These are phyloP conservation scores for Diploptera punctata DNA, from an alignment of 2,888 invertebrate genomes.

Conservation along the genomic window DNA sequence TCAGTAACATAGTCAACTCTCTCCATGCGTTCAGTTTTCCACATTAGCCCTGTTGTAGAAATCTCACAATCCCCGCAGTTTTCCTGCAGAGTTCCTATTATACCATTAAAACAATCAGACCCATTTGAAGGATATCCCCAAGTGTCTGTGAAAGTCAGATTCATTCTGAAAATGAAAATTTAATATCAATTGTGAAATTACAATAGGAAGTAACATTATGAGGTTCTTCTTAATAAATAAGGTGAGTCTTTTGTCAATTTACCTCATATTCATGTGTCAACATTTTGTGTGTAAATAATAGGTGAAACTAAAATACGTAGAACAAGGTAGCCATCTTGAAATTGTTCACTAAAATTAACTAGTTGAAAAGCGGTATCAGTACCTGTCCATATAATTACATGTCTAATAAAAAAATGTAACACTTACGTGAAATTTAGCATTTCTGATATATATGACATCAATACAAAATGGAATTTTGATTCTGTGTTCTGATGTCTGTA, in stretches of 20 bases:
- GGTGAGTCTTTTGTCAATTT: too few species aligned
- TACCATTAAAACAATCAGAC: conserved; percentile 16
- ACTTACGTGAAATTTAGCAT: not conserved
- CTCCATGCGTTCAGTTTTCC: conserved; percentile 10
- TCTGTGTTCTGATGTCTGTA: not conserved
- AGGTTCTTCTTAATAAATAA: too few species aligned
- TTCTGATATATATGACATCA: not conserved
- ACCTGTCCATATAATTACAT: not conserved
- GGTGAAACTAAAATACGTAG: too few species aligned
- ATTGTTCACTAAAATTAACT: too few species aligned
- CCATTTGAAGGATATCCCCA: conserved; percentile 26
- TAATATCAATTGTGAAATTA: too few species aligned
- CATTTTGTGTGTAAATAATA: too few species aligned
- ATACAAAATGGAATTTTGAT: not conserved
- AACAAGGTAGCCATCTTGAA: too few species aligned
- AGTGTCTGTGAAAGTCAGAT: conserved; percentile 9
- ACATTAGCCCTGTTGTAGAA: not conserved
- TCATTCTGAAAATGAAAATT: conserved; percentile 8
- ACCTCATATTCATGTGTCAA: too few species aligned
- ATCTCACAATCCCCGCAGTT: conserved; percentile 19
- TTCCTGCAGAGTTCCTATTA: conserved; percentile 24
- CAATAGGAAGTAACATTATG: too few species aligned
- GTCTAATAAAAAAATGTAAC: too few species aligned
- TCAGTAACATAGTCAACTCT: conserved; percentile 11
- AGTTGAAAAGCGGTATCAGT: too few species aligned